These are phyloP conservation scores for Tachyglossus aculeatus DNA, from an alignment of 2,797 vertebrate species.

Conservation along the genomic window DNA sequence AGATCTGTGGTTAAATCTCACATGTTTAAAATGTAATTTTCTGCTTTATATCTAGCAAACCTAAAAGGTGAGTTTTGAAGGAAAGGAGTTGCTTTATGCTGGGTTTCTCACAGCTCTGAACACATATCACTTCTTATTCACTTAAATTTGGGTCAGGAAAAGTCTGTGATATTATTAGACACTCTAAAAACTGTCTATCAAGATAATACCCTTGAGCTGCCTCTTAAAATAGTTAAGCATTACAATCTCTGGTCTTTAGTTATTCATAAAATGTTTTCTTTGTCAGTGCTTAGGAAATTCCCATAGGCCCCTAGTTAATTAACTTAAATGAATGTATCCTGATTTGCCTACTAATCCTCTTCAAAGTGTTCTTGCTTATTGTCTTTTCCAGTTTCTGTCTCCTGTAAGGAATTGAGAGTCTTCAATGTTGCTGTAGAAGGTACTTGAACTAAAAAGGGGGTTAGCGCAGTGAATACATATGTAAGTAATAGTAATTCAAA, in stretches of 20 bases:
- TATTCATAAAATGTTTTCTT: constrained; percentile 1
- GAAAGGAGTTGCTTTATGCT: constrained; percentile 11
- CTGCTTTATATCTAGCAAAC: constrained; percentile 33
- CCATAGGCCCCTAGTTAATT: constrained; percentile 13
- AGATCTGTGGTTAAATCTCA: constrained; percentile 24
- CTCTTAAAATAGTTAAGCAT: not conserved
- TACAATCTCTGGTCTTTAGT: not conserved
- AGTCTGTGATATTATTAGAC: constrained; percentile 31
- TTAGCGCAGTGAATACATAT: too few relatives aligned
- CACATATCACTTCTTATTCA: constrained; percentile 21
- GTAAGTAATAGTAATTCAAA: too few relatives aligned
- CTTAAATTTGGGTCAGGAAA: constrained; percentile 50
- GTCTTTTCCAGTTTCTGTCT: not conserved
- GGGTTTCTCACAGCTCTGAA: constrained; percentile 30
- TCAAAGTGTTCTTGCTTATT: not conserved
- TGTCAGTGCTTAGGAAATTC: not conserved
- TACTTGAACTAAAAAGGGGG: too few relatives aligned
- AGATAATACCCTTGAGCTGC: not conserved
- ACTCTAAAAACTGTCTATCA: constrained; percentile 9
- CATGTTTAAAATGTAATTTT: constrained; percentile 25
- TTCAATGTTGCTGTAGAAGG: not conserved
- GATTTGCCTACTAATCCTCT: constrained; percentile 11
- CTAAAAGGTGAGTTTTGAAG: constrained; percentile 32
- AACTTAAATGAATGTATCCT: constrained; percentile 1
- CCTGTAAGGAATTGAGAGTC: not conserved